Base-by-base conservation (phyloP, 2,888 invertebrate genomes). In the Aproaerema taeniolella region DNA sequence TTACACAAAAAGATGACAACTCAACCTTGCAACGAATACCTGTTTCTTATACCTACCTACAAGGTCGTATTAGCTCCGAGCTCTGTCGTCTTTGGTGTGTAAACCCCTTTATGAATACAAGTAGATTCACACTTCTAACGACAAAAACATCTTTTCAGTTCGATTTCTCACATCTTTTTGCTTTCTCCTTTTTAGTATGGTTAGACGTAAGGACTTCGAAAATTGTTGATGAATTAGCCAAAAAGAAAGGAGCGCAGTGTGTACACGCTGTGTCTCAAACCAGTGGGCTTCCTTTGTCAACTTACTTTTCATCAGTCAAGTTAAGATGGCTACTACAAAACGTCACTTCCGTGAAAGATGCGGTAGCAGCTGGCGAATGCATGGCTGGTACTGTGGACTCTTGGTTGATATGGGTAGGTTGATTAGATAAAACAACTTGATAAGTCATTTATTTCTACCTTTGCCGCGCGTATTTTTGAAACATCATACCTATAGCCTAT, bases 231-330 rank as follows among this genome's bases (percentile, higher is more conserved):
- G 89, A 91, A 47, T 88, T 97, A 43, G 50, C 64, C 11, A 76
- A 72, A 58, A 63, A 48, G 24, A 82, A 79, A 59, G 76, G 83
- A 31, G 64, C 79, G 41, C 76, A 76, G 52, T 67, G 76, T 56
- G 61, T 79, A 7, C 66, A 78, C 62, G 81, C 86, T 33, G 79
- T 87, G 1, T 55, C 62, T 36, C 74, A 76, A 49, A 73, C 58
- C 9, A 97, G 95, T 75, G 98, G 98, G n/a, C 90, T 98, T 47
- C 99, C 99, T 9, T 88, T 99, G 43, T 95, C 96, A 51, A 95
- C 97, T 35, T 99, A 98, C 77, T 99, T 99, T 73, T 96, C 96
- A 60, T 98, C 98, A 7, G 88, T 98, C 0, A 99, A 99, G 80
- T 88, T 99, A 36, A 91, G 91, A 61, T 99, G 99, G 99, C 80